Evolutionary conservation across 2,113 vertebrate species (phyloP).

Genomic region (human (Homo sapiens)): GRCh38 chr12:15652501-15653000

Average conservation of each 20-base stretch:
- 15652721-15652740: background rate
- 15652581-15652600: background rate
- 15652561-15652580: background rate
- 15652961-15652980: background rate
- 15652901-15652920: background rate
- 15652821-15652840: background rate
- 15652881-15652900: background rate
- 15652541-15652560: background rate
- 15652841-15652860: background rate
- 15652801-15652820: background rate
- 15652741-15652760: background rate
- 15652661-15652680: background rate
- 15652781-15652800: background rate
- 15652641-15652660: background rate
- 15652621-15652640: background rate
- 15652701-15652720: slow-evolving; percentile 19
- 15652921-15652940: background rate
- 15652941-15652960: background rate
- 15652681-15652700: background rate
- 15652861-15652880: background rate
- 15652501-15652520: background rate
- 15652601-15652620: background rate
- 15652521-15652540: background rate
- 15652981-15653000: background rate
- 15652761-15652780: background rate